Evolutionary conservation across 1,140 invertebrate species (phyloP).

Genomic region (Brachionus calyciflorus): DNA sequence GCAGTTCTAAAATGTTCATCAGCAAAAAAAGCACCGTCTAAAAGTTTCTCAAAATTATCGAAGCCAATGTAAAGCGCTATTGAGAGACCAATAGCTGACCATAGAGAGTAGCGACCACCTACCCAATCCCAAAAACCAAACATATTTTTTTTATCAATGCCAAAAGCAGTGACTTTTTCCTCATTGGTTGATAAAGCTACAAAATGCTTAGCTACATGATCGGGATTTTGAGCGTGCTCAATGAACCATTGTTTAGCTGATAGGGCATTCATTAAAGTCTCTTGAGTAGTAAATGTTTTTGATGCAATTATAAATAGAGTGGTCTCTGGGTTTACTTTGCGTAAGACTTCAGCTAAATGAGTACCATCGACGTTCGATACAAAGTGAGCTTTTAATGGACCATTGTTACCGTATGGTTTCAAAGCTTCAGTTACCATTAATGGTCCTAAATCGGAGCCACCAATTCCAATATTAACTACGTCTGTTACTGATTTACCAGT

Average conservation of each 20-base stretch:
- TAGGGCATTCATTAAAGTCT: slow-evolving; percentile 98
- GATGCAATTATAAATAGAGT: slow-evolving; percentile 96
- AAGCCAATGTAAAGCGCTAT: slow-evolving; percentile 89
- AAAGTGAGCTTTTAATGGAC: slow-evolving; percentile 83
- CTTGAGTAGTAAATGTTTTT: slow-evolving; percentile 98
- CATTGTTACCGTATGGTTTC: slow-evolving; percentile 72
- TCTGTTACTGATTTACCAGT: slow-evolving; percentile 92
- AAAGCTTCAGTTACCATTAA: slow-evolving; percentile 47
- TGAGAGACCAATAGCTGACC: slow-evolving; percentile 96
- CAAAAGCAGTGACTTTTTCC: slow-evolving; percentile 84
- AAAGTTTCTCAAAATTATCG: slow-evolving; percentile 87
- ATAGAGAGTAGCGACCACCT: slow-evolving; percentile 92
- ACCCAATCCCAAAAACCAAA: slow-evolving; percentile 99
- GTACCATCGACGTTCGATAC: slow-evolving; percentile 99
- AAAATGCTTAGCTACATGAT: slow-evolving; percentile 87
- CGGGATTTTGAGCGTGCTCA: slow-evolving; percentile 77
- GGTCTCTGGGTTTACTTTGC: slow-evolving; percentile 84
- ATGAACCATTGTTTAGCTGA: slow-evolving; percentile 95
- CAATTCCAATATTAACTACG: slow-evolving; percentile 98
- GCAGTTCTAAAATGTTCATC: slow-evolving; percentile 87
- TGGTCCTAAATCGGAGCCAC: slow-evolving; percentile 82
- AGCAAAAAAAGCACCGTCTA: slow-evolving; percentile 85
- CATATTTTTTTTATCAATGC: slow-evolving; percentile 94
- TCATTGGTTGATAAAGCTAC: slow-evolving; percentile 94
- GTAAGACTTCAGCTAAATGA: slow-evolving; percentile 87